Base-by-base conservation (phyloP, 1,140 invertebrate species). In the Chelonus insularis region DNA sequence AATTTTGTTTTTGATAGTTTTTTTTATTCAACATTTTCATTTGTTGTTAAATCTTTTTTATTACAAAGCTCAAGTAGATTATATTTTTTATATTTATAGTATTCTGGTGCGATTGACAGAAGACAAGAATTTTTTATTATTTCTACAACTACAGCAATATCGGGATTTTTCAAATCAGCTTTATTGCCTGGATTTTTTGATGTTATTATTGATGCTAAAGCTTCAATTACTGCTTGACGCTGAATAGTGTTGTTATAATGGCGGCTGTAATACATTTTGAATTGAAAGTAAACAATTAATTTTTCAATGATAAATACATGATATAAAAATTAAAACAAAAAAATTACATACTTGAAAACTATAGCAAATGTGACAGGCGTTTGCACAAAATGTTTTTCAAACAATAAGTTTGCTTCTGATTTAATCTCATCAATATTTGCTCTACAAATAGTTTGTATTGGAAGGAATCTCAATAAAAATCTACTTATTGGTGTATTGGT, bases 381-480 rank as follows among this genome's bases (percentile, higher is more conserved):
- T 56, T 87, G 83, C 5, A 86, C 81, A 74, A 95, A 93, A 74
- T 90, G 87, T 68, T 88, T 87, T 57, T 91, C 86, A 66, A 94
- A 86, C 11, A 95, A 72, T 50, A 74, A 70, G 43, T 86, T 85
- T 6, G 88, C 87, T n/a, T 85, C 83, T 34, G 77, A 76, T 60
- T 82, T 86, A 8, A 96, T 92, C 52, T 93, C 89, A 34, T 87
- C 84, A 47, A 90, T 74, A 64, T 88, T 87, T 8, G 92, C 90
- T 73, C 89, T 91, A 68, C 93, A 96, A 6, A 89, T 89, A 0
- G 85, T 75, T 83, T 91, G 87, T 56, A 96, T 86, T 3, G 94
- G 94, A 23, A 95, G 72, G 47, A 96, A 72, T 47, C 93, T 85
- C 1, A 94, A 71, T 3, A 96, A 83, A 75, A 87, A 91, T 67